Evolutionary conservation across 2,113 vertebrate genomes (phyloP), one percentile per base, ranked within the genome.

Genomic region (Chloropsis hardwickii): DNA sequence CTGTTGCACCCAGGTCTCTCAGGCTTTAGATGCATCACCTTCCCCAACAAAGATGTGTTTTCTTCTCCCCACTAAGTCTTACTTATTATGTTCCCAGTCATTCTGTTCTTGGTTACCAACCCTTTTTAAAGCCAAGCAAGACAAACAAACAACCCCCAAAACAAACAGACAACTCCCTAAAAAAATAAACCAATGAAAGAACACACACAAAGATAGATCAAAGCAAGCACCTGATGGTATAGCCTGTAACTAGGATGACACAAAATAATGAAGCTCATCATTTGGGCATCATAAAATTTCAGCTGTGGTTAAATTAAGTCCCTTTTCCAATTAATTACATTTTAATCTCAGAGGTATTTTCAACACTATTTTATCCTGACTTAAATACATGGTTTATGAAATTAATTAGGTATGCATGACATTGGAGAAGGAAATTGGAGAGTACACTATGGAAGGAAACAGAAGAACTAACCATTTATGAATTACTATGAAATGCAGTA

Each of bases 161-260:
- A 31, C 12, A 67, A 50, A 48, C 17, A 48, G 33, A 27, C 6
- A 14, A 25, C 3, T 6, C 7, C 15, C 14, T 29, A 7, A n/a
- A 56, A 44, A 81, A 50, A 56, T 6, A 78, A 73, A 29, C 4
- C 20, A 69, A 33, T 4, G 3, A 25, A 58, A 76, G 6, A 76
- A 39, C 11, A 58, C 4, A 66, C 3, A 42, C 19, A 33, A 31
- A 58, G 57, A 44, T 48, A 81, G 8, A 72, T 14, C 57, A 66
- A 61, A 81, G 33, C 22, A 71, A 64, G 27, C 44, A 76, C 13
- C 20, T 74, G 40, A 42, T 13, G 11, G 56, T 8, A 47, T 12
- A 73, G 39, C 3, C 72, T 28, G 1, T 4, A 61, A 71, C 50
- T 79, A 65, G 53, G 17, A 37, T 0, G 0, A 77, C 14, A 67